These are phyloP conservation scores for Mesochorus sp. DNA, from an alignment of 2,888 invertebrate genomes.

Conservation along the genomic window DNA sequence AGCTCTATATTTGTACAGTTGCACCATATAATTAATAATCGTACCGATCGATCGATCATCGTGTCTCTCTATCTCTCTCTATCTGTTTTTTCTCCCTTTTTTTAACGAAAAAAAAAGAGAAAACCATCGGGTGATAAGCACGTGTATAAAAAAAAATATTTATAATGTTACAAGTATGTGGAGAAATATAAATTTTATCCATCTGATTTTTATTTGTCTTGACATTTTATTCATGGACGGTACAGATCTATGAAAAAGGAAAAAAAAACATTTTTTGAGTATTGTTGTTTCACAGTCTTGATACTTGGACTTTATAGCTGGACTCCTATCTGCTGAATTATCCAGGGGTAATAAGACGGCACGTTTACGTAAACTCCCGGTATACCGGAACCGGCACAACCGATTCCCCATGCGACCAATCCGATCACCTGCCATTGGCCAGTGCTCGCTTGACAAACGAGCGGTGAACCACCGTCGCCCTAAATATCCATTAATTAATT, in stretches of 20 bases:
- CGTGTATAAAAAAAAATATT: slow-evolving; percentile 65
- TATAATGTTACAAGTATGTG: slow-evolving; percentile 68
- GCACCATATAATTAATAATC: slow-evolving; percentile 27
- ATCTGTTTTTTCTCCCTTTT: slow-evolving; percentile 5
- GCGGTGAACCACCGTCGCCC: slow-evolving; percentile 90
- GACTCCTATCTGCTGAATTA: slow-evolving; percentile 65
- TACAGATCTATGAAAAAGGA: too few relatives aligned
- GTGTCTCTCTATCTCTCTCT: slow-evolving; percentile 16
- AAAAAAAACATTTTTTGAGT: too few relatives aligned
- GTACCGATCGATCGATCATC: slow-evolving; percentile 22
- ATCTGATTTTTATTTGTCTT: slow-evolving; percentile 38
- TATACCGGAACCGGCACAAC: slow-evolving; percentile 87
- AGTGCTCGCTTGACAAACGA: slow-evolving; percentile 85
- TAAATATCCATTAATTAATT: slow-evolving; percentile 78
- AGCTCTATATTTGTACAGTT: slow-evolving; percentile 61
- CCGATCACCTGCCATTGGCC: slow-evolving; percentile 86
- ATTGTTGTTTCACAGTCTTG: too few relatives aligned
- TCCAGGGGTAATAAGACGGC: slow-evolving; percentile 85
- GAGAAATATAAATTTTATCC: slow-evolving; percentile 71
- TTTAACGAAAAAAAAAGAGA: slow-evolving; percentile 9
- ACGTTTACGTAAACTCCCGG: slow-evolving; percentile 92
- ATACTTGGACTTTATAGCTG: slow-evolving; percentile 13
- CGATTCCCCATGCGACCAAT: slow-evolving; percentile 89
- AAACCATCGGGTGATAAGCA: slow-evolving; percentile 27
- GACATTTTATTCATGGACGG: too few relatives aligned